A percentile compares a stretch with the other conserved stretches of the same genome.
phyloP scores from a whole-genome alignment of 2,888 invertebrate genomes.

The Dromius quadrimaculatus region DNA sequence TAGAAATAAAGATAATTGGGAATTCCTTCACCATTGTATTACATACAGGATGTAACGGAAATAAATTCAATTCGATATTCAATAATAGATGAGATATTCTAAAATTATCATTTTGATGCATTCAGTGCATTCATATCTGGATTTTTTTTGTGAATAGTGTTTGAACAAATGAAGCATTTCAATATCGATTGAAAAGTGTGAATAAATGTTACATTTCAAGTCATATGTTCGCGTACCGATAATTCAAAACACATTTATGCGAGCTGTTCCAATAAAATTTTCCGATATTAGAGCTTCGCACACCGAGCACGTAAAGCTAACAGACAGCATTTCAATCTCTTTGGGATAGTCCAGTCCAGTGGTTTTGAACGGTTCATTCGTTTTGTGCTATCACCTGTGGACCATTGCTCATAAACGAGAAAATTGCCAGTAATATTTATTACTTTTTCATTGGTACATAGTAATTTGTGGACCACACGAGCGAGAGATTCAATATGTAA shows the following conservation, averaged over 20 bases:
- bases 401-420: constrained; percentile 16
- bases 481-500: no score
- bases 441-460: no score
- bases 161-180: no score
- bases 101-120: no score
- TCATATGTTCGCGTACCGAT: not conserved
- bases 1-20: no score
- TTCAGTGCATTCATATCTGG: no score
- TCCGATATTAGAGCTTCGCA: constrained; percentile 1
- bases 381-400: not conserved
- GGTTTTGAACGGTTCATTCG: constrained; percentile 9
- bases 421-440: constrained; percentile 4
- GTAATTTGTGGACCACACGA: no score
- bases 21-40: no score
- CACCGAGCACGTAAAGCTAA: constrained; percentile 18
- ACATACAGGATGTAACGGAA: no score
- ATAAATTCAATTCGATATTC: no score
- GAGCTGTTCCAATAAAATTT: constrained; percentile 44
- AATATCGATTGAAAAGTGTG: not conserved
- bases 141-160: no score
- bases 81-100: no score
- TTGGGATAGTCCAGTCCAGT: constrained; percentile 26
- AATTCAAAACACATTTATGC: constrained; percentile 43
- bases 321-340: constrained; percentile 32
- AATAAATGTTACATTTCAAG: constrained; percentile 13